These are phyloP conservation scores for Thera britannica DNA, from an alignment of 2,888 invertebrate species.

Conservation along the genomic window DNA sequence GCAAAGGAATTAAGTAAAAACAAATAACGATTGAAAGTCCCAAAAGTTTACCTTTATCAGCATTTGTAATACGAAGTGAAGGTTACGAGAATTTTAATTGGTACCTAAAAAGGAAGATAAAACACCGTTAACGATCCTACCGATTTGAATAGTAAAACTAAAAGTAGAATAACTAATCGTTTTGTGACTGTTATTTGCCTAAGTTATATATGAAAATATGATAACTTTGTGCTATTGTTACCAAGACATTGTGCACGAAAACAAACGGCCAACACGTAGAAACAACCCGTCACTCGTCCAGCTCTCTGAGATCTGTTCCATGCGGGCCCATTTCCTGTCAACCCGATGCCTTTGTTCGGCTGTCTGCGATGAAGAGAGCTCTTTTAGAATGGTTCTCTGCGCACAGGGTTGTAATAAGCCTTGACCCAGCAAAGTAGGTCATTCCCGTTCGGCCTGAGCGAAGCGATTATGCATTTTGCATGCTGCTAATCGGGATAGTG, in stretches of 20 bases:
- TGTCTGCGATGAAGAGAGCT: conserved; percentile 41
- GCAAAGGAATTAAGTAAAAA: conserved; percentile 14
- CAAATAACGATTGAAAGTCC: conserved; percentile 15
- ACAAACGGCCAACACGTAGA: conserved; percentile 44
- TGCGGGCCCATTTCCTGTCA: conserved; percentile 44
- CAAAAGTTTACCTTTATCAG: conserved; percentile 32
- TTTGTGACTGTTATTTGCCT: conserved; percentile 24
- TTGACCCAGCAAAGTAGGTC: conserved; percentile 63
- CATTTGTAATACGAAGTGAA: conserved; percentile 19
- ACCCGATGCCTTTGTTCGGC: conserved; percentile 47
- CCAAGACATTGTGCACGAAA: conserved; percentile 38
- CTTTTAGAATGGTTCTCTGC: conserved; percentile 43
- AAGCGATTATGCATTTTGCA: conserved; percentile 61
- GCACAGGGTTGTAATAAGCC: conserved; percentile 48
- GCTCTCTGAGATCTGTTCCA: conserved; percentile 46
- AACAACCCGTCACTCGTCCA: conserved; percentile 49
- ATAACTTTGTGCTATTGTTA: conserved; percentile 34
- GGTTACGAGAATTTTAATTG: conserved; percentile 6
- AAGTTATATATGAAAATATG: conserved; percentile 34
- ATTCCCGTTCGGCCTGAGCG: conserved; percentile 46
- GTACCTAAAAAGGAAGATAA: conserved; percentile 21
- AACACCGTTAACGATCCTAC: conserved; percentile 7
- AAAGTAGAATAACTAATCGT: background rate
- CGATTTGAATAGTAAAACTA: background rate
- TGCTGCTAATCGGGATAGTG: conserved; percentile 51